Evolutionary conservation across 1,140 invertebrate species (phyloP), one percentile per base, ranked within the genome.

Genomic region (Rhagoletis pomonella): DNA sequence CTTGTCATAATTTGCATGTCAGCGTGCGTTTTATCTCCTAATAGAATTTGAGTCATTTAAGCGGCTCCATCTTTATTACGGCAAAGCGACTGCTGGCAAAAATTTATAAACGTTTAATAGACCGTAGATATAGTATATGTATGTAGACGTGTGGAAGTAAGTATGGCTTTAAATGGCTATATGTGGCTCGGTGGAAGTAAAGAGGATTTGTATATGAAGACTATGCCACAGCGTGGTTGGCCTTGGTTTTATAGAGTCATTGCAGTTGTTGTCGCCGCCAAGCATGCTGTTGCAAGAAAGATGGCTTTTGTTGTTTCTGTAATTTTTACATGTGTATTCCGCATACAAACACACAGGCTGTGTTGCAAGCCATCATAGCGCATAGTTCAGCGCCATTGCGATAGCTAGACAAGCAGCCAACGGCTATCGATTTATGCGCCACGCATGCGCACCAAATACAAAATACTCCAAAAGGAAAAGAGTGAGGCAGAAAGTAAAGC

Each of bases 1-100:
- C 73, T 81, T 81, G 73, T 81, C 73, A 81, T 81, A 81, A 81
- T 81, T 81, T 81, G 73, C 73, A 81, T 81, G 73, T 81, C 73
- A 81, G 12, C 73, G 73, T 47, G 42, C 17, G 73, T 19, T 81
- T 81, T 81, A 81, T 81, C 73, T 81, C 73, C 73, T 81, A 81
- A 81, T 81, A 81, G 73, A 81, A 81, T 55, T 55, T 81, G 73
- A 81, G 47, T 55, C 73, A 81, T 81, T 81, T 81, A 81, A 81
- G 73, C 73, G 73, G 73, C 47, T 81, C 73, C 50, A 81, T 55
- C 73, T 81, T 81, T 81, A 81, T 81, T 81, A 81, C 19, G 44
- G 47, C 44, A 81, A 81, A 44, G n/a, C 44, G 73, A 55, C 50
- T 42, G 47, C 67, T 17, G 44, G 44, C 67, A 73, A 73, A 73